Evolutionary conservation across 2,797 vertebrate species (phyloP), one percentile per base, ranked within the genome.

Genomic region (Corythornis leucogaster): DNA sequence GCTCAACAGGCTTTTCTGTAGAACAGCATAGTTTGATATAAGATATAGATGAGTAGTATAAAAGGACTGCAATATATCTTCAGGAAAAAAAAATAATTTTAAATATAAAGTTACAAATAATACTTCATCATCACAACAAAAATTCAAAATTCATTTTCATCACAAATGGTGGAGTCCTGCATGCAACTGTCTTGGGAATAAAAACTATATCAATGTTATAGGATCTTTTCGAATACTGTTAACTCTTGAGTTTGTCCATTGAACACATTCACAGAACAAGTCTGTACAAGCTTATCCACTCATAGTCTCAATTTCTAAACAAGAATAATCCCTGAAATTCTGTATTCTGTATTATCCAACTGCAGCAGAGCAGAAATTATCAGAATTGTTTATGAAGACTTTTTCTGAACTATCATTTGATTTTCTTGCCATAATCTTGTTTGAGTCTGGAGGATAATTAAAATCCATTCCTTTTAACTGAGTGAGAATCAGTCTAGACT

Each of bases 391-490:
- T 43, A 82, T 7, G 10, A 64, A 45, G 25, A 42, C 73, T 64
- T 90, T 94, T 74, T 84, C 40, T 85, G n/a, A 79, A 45, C 22
- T 77, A 7, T 64, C 50, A 51, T 66, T 43, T 91, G 40, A 73
- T 82, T 89, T 71, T 54, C 53, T 54, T 91, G 26, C 46, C 24
- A 85, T 64, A 79, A 50, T 83, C 82, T 84, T 90, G 4, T 45
- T 88, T 31, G 26, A n/a, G 38, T 79, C 76, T 54, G 40, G 70
- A 57, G 9, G 38, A 81, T 84, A 91, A 89, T 93, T 70, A 70
- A 83, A 93, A 61, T 79, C 48, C 51, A 43, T 80, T 91, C 54
- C 95, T 38, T 85, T 93, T 89, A 92, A 90, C 75, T 89, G 74
- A 91, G n/a, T 85, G 66, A 84, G 82, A 89, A 42, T 53, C 74